A percentile compares a stretch with the other conserved stretches of the same genome.
phyloP scores from a whole-genome alignment of 2,113 vertebrate species.

The Periophthalmus modestus region DNA sequence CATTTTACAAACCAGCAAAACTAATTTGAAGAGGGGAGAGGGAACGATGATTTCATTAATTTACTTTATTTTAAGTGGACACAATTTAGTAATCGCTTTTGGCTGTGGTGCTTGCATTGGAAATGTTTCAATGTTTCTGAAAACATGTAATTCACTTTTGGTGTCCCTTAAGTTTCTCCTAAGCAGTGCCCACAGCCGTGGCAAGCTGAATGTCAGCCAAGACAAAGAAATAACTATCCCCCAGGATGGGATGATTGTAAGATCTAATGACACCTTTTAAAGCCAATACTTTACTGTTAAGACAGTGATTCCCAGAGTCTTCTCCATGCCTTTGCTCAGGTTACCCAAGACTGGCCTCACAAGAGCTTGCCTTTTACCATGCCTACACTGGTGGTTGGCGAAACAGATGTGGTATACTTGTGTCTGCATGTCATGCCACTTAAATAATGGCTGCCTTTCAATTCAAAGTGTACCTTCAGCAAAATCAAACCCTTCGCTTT shows the following conservation, averaged over 20 bases:
- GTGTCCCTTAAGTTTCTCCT: conserved; percentile 56
- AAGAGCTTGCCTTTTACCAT: conserved; percentile 80
- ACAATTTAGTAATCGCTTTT: conserved; percentile 45
- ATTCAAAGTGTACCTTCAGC: conserved; percentile 18
- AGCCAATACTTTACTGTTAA: conserved; percentile 39
- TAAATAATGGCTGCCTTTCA: conserved; percentile 18
- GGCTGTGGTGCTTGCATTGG: conserved; percentile 49
- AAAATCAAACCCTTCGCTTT: conserved; percentile 29
- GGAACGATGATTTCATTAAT: neutral
- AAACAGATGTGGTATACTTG: conserved; percentile 77
- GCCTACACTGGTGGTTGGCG: conserved; percentile 77
- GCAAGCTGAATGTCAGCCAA: conserved; percentile 61
- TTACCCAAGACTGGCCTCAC: conserved; percentile 78
- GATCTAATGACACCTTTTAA: conserved; percentile 54
- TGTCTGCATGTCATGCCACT: conserved; percentile 70
- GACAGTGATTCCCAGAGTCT: conserved; percentile 36
- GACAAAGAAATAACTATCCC: conserved; percentile 53
- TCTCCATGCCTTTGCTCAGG: conserved; percentile 79
- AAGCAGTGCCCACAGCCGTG: conserved; percentile 60
- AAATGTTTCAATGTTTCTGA: neutral
- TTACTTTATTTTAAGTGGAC: neutral
- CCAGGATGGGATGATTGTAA: conserved; percentile 67
- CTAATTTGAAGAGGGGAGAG: conserved; percentile 23
- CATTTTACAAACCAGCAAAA: conserved; percentile 64
- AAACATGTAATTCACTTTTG: conserved; percentile 44